phyloP scores from a whole-genome alignment of 2,113 vertebrate species.

The Ia io region DNA sequence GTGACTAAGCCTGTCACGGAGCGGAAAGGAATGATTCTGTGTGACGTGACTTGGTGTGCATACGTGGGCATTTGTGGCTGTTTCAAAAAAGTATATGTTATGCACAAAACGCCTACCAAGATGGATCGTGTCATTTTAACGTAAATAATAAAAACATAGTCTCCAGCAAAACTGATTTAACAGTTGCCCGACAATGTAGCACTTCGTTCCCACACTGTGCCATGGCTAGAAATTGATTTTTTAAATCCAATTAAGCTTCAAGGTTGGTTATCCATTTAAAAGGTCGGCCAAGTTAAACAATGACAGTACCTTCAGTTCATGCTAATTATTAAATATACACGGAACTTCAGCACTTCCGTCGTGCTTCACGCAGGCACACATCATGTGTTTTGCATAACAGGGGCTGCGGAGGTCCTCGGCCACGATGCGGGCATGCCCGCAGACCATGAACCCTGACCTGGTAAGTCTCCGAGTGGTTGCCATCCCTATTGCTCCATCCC shows the following conservation, averaged over 20 bases:
- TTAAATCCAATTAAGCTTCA: slow-evolving; percentile 75
- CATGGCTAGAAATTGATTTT: slow-evolving; percentile 71
- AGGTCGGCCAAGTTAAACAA: slow-evolving; percentile 69
- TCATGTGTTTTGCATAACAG: not conserved
- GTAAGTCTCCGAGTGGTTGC: not conserved
- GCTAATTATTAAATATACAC: slow-evolving; percentile 69
- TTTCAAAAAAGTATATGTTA: not conserved
- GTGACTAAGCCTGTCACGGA: not conserved
- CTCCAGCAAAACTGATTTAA: slow-evolving; percentile 42
- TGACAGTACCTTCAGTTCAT: slow-evolving; percentile 59
- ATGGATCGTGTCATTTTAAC: slow-evolving; percentile 12
- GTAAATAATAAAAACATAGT: slow-evolving; percentile 58
- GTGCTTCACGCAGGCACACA: not conserved
- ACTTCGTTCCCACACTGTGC: slow-evolving; percentile 48
- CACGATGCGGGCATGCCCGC: not conserved
- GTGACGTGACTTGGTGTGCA: not conserved
- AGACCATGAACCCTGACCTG: not conserved
- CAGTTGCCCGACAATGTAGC: slow-evolving; percentile 28
- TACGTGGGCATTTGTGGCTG: not conserved
- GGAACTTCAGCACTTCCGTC: not conserved
- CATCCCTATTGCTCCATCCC: not conserved
- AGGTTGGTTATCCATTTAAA: slow-evolving; percentile 77
- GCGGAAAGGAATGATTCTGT: not conserved
- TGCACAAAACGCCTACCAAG: not conserved
- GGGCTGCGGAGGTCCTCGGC: not conserved